Base-by-base conservation (phyloP, 2,113 vertebrate genomes). In the Mugil cephalus region DNA sequence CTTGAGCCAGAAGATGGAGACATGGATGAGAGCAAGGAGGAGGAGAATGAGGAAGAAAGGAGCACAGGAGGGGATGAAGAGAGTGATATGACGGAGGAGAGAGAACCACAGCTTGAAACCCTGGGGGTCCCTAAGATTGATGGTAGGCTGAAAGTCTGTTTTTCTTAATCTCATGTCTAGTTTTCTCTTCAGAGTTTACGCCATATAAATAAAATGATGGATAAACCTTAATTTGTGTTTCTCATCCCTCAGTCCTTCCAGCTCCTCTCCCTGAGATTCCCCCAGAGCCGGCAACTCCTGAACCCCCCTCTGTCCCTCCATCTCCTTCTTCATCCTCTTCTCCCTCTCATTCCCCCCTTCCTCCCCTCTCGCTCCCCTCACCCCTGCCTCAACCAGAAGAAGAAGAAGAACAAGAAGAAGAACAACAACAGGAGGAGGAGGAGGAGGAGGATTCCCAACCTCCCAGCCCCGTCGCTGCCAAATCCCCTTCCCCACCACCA, bases 331-430 rank as follows among this genome's bases (percentile, higher is more conserved):
- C 87, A 4, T 90, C 90, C 21, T 88, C 85, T 1, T 81, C 88
- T 34, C 87, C 89, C 3, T 92, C 83, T 78, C 64, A 88, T 58
- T 66, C 93, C 56, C 52, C 90, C 19, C 87, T 90, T 45, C 78
- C 90, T 65, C 84, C 89, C 21, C 89, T 92, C 13, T 89, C 90
- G 0, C 86, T 90, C 8, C 86, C 92, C 43, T 90, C 93, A 7
- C 87, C 89, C 1, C 15, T 72, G 0, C 82, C 91, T 54, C 72
- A 82, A 7, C n/a, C 39, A 83, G 90, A 95, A 91, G 93, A 95
- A 77, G 24, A 30, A 30, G 24, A 30, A 30, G 3, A 30, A 30
- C 24, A 30, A 30, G 3, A 30, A 5, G 3, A 30, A 5, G 3
- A 30, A n/a, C n/a, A n/a, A 30, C 24, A 30, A 30, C 24, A 30